Percentiles rank a stretch among this genome's conserved stretches.
Evolutionary conservation across 2,113 vertebrate species (phyloP).

Genomic region (Grallaria varia): DNA sequence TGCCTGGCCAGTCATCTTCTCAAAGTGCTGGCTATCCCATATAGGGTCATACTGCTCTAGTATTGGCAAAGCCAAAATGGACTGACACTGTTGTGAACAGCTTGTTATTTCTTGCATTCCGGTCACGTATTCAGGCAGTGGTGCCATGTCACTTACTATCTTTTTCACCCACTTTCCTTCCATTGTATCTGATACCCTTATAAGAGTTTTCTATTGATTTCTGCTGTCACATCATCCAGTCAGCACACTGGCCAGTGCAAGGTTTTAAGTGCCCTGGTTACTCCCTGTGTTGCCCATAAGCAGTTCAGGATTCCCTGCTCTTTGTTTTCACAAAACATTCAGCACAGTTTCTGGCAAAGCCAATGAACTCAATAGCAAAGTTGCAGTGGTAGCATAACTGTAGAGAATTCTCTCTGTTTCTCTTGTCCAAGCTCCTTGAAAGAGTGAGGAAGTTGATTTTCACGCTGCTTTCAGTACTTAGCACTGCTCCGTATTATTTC

Average conservation of each 20-base stretch:
- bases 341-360: neutral
- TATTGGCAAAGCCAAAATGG: neutral
- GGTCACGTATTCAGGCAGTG: neutral
- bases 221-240: conserved; percentile 5
- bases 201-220: conserved; percentile 48
- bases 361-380: conserved; percentile 20
- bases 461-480: neutral
- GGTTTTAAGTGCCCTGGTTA: neutral
- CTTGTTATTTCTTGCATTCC: neutral
- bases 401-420: neutral
- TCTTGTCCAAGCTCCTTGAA: neutral
- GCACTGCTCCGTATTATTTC: neutral
- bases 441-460: neutral
- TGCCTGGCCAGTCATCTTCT: neutral
- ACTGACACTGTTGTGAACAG: neutral
- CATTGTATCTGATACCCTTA: neutral
- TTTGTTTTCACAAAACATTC: conserved; percentile 41
- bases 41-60: neutral
- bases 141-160: neutral
- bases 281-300: neutral
- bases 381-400: neutral
- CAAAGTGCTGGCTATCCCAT: neutral
- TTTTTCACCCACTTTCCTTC: conserved; percentile 1
- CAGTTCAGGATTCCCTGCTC: neutral
- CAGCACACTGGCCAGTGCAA: neutral